Conservation (phyloP, 1,140 invertebrate species). For the Camponotus pennsylvanicus region DNA sequence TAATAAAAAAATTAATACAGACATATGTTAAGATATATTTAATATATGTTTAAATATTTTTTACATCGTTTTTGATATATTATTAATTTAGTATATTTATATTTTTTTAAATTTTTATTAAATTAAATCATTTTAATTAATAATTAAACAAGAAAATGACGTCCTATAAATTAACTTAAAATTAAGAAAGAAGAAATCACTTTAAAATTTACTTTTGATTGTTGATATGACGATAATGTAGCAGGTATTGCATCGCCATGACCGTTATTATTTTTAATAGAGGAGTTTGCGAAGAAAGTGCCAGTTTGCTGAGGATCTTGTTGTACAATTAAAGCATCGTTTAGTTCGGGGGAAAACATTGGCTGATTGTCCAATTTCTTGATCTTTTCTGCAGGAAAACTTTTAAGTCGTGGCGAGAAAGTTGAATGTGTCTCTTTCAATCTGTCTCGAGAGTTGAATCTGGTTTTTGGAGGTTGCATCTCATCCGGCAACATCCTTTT, state of each 20-base stretch:
- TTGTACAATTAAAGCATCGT: conserved; percentile 38
- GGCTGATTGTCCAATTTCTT: conserved; percentile 60
- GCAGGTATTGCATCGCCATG: conserved; percentile 18
- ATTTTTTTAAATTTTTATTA: background rate
- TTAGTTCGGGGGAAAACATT: conserved; percentile 30
- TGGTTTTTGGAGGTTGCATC: conserved; percentile 67
- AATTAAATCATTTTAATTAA: background rate
- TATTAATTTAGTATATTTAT: background rate
- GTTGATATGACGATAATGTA: conserved; percentile 23
- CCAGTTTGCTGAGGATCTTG: conserved; percentile 46
- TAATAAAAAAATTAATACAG: background rate
- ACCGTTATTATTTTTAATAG: conserved; percentile 22
- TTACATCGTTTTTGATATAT: background rate
- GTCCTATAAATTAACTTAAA: background rate
- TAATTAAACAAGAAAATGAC: background rate
- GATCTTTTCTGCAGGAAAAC: conserved; percentile 76
- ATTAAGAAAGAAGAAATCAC: background rate
- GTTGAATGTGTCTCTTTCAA: conserved; percentile 43
- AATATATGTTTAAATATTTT: background rate
- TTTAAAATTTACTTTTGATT: conserved; percentile 39
- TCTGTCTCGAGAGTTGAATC: conserved; percentile 66
- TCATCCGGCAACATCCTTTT: background rate
- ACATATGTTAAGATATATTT: background rate
- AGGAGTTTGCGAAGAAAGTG: background rate
- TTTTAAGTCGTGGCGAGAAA: conserved; percentile 74